phyloP scores from a whole-genome alignment of 2,797 vertebrate species.

The Coluber constrictor region DNA sequence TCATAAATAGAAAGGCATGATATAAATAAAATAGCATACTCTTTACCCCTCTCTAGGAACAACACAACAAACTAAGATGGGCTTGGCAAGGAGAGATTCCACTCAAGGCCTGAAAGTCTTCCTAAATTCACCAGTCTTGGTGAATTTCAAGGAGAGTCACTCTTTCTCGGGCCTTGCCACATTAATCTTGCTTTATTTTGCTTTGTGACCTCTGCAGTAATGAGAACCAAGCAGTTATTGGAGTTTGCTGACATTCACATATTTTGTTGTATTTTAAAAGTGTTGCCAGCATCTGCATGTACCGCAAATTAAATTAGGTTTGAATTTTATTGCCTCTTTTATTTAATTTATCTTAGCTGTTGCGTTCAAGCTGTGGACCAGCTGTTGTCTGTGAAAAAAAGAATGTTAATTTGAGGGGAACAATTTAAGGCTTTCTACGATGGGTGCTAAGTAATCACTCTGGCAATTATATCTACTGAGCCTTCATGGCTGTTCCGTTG shows the following conservation, averaged over 20 bases:
- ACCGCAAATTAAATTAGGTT: constrained; percentile 74
- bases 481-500: not conserved
- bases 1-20: not conserved
- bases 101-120: not conserved
- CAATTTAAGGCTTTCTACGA: constrained; percentile 73
- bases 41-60: not conserved
- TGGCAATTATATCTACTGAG: constrained; percentile 8
- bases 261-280: constrained; percentile 64
- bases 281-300: constrained; percentile 57
- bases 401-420: constrained; percentile 75
- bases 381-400: constrained; percentile 78
- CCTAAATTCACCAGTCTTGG: not conserved
- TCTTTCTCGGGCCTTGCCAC: not conserved
- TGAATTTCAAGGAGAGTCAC: not conserved
- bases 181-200: not conserved
- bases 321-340: constrained; percentile 78
- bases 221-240: constrained; percentile 37
- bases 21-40: not conserved
- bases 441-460: constrained; percentile 71
- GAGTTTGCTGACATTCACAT: constrained; percentile 60
- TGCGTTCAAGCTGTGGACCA: constrained; percentile 79
- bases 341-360: constrained; percentile 80
- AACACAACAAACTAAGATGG: not conserved
- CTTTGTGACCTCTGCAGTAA: constrained; percentile 17
- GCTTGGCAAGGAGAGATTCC: not conserved